phyloP scores from a whole-genome alignment of 1,140 invertebrate species.

The Ips nitidus region DNA sequence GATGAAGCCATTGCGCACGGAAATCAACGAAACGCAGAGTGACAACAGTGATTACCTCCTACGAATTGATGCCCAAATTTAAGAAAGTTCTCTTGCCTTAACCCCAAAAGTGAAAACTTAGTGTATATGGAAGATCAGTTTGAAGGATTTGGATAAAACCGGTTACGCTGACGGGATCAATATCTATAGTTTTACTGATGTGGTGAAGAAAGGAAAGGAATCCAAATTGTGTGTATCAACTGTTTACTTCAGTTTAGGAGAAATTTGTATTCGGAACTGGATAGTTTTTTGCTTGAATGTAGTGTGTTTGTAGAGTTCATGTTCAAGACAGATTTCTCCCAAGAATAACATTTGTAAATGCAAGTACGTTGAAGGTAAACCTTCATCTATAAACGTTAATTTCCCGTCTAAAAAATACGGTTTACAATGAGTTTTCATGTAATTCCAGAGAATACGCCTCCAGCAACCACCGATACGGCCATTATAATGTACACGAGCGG shows the following conservation, averaged over 20 bases:
- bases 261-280: neutral
- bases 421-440: no score
- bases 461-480: conserved; percentile 74
- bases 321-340: neutral
- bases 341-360: conserved; percentile 4
- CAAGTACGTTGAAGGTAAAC: conserved; percentile 8
- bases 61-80: conserved; percentile 88
- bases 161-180: conserved; percentile 69
- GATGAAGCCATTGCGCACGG: conserved; percentile 95
- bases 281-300: no score
- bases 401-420: no score
- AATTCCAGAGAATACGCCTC: conserved; percentile 58
- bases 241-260: neutral
- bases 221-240: conserved; percentile 46
- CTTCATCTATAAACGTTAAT: no score
- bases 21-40: conserved; percentile 97
- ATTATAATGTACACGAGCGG: conserved; percentile 98
- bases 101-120: conserved; percentile 74
- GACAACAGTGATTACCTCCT: conserved; percentile 83
- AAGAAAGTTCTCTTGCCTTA: conserved; percentile 70
- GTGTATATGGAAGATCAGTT: conserved; percentile 89
- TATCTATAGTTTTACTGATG: conserved; percentile 65
- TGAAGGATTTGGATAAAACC: conserved; percentile 66
- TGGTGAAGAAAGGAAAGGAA: conserved; percentile 55
- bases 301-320: no score